phyloP scores from a whole-genome alignment of 2,888 invertebrate genomes.

The Gastracanthus pulcherrimus region DNA sequence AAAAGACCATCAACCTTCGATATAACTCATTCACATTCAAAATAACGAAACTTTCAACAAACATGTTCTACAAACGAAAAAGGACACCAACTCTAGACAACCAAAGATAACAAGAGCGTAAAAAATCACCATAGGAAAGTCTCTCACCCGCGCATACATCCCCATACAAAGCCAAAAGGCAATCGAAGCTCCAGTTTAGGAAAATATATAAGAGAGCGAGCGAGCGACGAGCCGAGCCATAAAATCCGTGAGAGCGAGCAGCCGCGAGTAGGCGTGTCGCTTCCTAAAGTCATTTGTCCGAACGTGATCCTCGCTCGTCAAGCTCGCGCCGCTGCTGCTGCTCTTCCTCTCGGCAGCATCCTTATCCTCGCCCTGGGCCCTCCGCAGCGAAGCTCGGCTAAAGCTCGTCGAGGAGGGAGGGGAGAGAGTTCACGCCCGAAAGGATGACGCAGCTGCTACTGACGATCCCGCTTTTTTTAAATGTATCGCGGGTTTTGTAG shows the following conservation, averaged over 20 bases:
- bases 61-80: background rate
- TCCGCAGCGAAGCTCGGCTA: background rate
- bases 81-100: background rate
- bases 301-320: constrained; percentile 73
- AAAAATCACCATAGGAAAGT: background rate
- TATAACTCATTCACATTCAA: background rate
- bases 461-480: background rate
- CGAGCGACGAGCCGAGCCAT: too few relatives aligned
- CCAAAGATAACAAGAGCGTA: background rate
- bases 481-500: background rate
- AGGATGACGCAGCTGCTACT: constrained; percentile 40
- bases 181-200: background rate
- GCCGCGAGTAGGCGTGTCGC: constrained; percentile 74
- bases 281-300: constrained; percentile 75
- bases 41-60: constrained; percentile 10
- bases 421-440: constrained; percentile 19
- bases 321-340: background rate
- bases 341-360: constrained; percentile 6
- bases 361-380: background rate
- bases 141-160: too few relatives aligned
- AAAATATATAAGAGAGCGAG: constrained; percentile 19
- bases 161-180: background rate
- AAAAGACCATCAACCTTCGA: too few relatives aligned
- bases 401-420: too few relatives aligned
- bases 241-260: constrained; percentile 57